Conservation (phyloP, 2,113 vertebrate species). For the Peucedramus taeniatus region DNA sequence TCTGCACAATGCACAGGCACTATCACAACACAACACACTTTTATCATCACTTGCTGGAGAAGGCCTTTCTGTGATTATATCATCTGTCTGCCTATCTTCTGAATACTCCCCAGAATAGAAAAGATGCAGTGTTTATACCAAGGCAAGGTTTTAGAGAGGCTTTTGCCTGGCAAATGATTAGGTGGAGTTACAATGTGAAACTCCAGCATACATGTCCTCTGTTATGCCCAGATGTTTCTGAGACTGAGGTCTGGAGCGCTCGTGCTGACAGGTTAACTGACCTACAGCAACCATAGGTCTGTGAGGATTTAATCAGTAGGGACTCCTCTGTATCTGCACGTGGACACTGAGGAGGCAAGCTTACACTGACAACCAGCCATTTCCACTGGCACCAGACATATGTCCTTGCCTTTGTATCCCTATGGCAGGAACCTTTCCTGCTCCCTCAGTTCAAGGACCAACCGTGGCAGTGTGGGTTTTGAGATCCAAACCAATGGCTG, state of each 20-base stretch:
- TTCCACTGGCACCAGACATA: neutral
- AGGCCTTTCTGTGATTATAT: neutral
- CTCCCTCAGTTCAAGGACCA: neutral
- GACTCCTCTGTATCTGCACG: neutral
- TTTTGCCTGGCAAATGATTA: neutral
- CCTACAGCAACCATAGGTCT: neutral
- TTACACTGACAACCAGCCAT: neutral
- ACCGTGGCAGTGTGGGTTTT: neutral
- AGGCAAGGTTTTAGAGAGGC: neutral
- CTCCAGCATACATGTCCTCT: neutral
- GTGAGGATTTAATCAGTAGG: neutral
- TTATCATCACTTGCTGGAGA: neutral
- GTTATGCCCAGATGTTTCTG: neutral
- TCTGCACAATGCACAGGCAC: neutral
- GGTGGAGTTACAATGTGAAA: neutral
- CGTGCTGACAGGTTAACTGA: neutral
- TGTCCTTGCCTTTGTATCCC: fast-evolving
- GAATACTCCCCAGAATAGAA: neutral
- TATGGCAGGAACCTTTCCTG: neutral
- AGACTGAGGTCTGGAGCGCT: neutral
- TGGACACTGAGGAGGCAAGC: neutral
- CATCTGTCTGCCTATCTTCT: neutral
- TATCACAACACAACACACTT: neutral
- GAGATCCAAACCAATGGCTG: neutral
- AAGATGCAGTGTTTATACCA: neutral